Base-by-base conservation (phyloP, 1,140 invertebrate genomes). In the Acromyrmex heyeri region DNA sequence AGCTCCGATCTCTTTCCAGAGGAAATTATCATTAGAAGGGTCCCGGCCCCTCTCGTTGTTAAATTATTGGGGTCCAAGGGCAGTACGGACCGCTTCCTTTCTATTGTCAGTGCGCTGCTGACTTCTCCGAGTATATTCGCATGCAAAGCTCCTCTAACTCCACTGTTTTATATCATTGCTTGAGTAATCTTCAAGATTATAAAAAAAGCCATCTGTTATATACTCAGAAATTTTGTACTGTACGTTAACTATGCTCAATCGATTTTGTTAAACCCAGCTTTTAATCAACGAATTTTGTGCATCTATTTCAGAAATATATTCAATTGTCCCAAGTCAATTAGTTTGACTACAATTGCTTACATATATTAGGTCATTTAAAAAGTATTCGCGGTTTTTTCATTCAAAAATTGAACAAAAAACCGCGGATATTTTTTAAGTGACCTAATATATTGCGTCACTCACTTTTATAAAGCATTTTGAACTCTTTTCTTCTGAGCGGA, bases 61-160 rank as follows among this genome's bases (percentile, higher is more conserved):
- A 85, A 85, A 85, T 85, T 85, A 85, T 85, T 85, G 48, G 48
- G 27, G 69, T 85, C 81, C 81, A 85, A 85, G 81, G 81, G 70
- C 81, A 83, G 27, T 24, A 16, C 55, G 48, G 44, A 48, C 61
- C 55, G 44, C 70, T 62, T 85, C 70, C 72, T 76, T 73, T 76
- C 64, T 85, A 85, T 85, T 62, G 81, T 73, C 69, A 48, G 34
- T 27, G 21, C 12, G 10, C 57, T 21, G 81, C 27, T 69, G 21
- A 38, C 53, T 82, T 18, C 16, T 72, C 53, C 21, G 44, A 4
- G n/a, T 38, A 48, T 62, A 83, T 83, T 75, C 81, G 69, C 69
- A 53, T 82, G 30, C 78, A 72, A 50, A 78, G 38, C 24, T 38
- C 3, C 53, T n/a, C n/a, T 50, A 64, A 18, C 34, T 21, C 16